phyloP scores from a whole-genome alignment of 2,797 vertebrate genomes.

The Lepus oiostolus region DNA sequence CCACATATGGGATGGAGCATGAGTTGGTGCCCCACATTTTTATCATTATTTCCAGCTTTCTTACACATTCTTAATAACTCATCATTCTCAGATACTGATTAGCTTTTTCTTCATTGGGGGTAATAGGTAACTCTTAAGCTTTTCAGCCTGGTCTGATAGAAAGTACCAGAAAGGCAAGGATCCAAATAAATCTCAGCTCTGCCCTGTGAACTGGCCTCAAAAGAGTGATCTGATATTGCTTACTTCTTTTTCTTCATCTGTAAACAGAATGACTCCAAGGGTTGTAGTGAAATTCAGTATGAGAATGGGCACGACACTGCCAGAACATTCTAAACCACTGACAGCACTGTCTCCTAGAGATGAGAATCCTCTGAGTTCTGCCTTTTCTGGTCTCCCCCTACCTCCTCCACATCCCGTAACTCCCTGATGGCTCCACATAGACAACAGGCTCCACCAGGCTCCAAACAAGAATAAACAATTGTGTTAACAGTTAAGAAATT shows the following conservation, averaged over 20 bases:
- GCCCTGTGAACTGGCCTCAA: neutral
- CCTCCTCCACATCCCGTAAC: neutral
- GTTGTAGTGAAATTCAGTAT: neutral
- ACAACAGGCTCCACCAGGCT: neutral
- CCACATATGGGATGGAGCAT: rapidly evolving
- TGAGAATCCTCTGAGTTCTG: neutral
- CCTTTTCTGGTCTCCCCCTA: neutral
- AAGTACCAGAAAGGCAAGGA: neutral
- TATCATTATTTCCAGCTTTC: neutral
- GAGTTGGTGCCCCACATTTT: neutral
- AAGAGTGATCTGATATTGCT: neutral
- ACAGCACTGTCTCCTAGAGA: neutral
- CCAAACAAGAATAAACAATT: neutral
- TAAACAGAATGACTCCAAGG: neutral
- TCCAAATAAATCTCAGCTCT: conserved; percentile 28
- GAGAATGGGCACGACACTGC: neutral
- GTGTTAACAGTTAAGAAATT: neutral
- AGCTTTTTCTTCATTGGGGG: neutral
- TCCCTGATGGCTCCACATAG: neutral
- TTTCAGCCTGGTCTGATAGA: conserved; percentile 14
- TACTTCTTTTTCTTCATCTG: neutral
- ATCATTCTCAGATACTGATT: neutral
- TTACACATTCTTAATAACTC: neutral
- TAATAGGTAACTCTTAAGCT: neutral
- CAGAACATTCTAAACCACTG: neutral